Percentiles rank a stretch among this genome's conserved stretches.
These are phyloP conservation scores for Myathropa florea DNA, from an alignment of 2,888 invertebrate genomes.

Conservation along the genomic window DNA sequence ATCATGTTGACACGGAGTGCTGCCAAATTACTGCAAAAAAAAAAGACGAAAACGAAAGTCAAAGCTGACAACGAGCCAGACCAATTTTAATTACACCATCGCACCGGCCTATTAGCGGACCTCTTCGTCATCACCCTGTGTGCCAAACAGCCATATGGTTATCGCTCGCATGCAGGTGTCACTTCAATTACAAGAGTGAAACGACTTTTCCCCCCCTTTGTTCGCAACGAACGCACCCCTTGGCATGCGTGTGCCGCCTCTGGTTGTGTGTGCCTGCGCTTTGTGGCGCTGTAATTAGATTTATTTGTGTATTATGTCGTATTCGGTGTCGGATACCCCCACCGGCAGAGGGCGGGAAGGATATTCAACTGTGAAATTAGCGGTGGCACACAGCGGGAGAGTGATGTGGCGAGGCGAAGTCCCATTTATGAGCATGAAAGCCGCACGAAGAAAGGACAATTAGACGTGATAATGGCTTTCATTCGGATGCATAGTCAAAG, in stretches of 20 bases:
- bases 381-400: background rate
- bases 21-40: background rate
- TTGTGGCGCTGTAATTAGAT: constrained; percentile 31
- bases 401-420: background rate
- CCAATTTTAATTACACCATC: background rate
- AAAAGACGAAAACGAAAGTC: background rate
- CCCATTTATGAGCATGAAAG: background rate
- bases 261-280: background rate
- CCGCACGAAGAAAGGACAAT: constrained; percentile 28
- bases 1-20: background rate
- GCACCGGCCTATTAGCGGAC: background rate
- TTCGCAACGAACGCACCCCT: background rate
- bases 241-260: background rate
- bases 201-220: constrained; percentile 2
- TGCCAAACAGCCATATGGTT: background rate
- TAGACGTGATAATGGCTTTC: constrained; percentile 24
- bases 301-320: constrained; percentile 25
- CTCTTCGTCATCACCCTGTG: background rate
- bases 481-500: background rate
- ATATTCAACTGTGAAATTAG: constrained; percentile 28
- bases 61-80: background rate
- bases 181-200: constrained; percentile 25
- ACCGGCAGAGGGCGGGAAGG: background rate
- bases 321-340: constrained; percentile 28
- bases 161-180: background rate